Base-by-base conservation (phyloP, 2,888 invertebrate genomes). In the Himalopsyche tibetana region DNA sequence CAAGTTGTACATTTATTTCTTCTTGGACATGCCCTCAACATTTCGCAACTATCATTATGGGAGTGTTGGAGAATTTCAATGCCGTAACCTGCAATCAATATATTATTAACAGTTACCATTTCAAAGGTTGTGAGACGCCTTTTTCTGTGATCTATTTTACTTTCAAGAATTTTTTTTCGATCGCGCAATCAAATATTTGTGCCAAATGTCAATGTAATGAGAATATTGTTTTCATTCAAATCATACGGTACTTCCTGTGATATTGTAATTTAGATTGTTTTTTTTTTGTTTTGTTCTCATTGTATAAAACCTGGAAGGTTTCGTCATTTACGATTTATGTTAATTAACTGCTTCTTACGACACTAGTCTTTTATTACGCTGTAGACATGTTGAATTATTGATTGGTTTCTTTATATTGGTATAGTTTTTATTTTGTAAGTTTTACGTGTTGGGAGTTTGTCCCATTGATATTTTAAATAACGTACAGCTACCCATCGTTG, bases 81-180 rank as follows among this genome's bases (percentile, higher is more conserved):
- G 63, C 63, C 63, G 19, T 51, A 63, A 19, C 19, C 4, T 4
- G 28, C 28, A 63, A 11, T 63, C 19, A 19, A 63, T 63, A 4
- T 6, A 19, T 12, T 63, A 63, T 63, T 8, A 56, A 3, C 15
- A 5, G 9, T 5, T 4, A 63, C 2, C 19, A 63, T 63, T 63
- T 63, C 3, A 56, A 56, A 56, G 56, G 56, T 56, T 56, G 56
- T 5, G 56, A 56, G n/a, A 56, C 56, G 56, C 56, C 56, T 63
- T 9, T 63, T 63, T 63, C 11, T 63, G 28, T 63, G 63, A n/a
- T 63, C 63, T 28, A 63, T 11, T 63, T 63, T 63, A 63, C 28
- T 63, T 63, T 63, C 56, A 56, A 56, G 63, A 19, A n/a, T 45
- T 45, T 8, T 8, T 63, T 9, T 19, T 55, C n/a, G n/a, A 19